Evolutionary conservation across 2,888 invertebrate genomes (phyloP), one percentile per base, ranked within the genome.

Genomic region (Marronus borbonicus): DNA sequence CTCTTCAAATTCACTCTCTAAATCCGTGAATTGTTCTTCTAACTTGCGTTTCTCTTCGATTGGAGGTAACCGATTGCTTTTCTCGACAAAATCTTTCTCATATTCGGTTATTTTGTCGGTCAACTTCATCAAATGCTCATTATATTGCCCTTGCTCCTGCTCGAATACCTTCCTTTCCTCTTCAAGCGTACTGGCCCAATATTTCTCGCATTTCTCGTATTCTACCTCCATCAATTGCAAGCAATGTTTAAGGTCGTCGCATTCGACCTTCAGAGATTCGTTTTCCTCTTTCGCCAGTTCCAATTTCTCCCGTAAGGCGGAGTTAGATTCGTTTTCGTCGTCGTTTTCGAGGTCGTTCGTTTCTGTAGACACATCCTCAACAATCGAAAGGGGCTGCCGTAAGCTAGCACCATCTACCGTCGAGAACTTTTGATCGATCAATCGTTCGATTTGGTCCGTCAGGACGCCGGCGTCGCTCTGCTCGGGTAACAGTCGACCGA

Each of bases 181-280:
- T 68, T 93, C 93, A 78, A 96, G 89, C 88, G 96, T 96, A 49
- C 90, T 89, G 69, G 93, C 91, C 96, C 96, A 97, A 89, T 96
- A 96, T 86, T 96, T 96, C 87, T 97, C 97, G 87, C 95, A 95
- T 80, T 93, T 93, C 84, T 96, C 96, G 86, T 95, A 96, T 85
- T 96, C 96, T 64, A 90, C 90, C 83, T 92, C 92, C 89, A 96
- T 89, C 85, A 94, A 90, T 86, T 95, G 95, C 76, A 96, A 88
- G 83, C 94, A 94, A 70, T 89, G 89, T 87, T 96, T 95, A 69
- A 96, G 88, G 80, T 95, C 94, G 77, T 90, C 91, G 85, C 91
- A 92, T 80, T 92, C 91, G 62, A 89, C 89, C 74, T 87, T 85
- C 31, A 90, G 83, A 28, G 87, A 81, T 76, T 88, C 86, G 70